These are phyloP conservation scores for Aphrocallistes beatrix DNA, from an alignment of 37 sponge, comb jelly and placozoan genomes.

Conservation along the genomic window DNA sequence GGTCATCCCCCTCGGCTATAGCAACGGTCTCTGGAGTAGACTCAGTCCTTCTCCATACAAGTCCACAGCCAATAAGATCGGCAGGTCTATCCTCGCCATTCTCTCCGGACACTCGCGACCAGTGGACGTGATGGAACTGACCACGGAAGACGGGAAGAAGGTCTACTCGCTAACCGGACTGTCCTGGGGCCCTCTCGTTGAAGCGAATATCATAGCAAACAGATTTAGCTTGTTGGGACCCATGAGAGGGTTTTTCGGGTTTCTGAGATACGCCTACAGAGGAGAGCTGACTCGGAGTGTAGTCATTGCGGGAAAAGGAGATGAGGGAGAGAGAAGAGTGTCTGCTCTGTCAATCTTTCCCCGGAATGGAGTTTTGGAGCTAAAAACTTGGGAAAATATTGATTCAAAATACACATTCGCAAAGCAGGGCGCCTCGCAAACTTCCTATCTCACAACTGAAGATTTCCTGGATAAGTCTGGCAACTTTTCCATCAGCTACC, in stretches of 20 bases:
- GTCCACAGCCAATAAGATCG: background rate
- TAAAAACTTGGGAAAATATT: background rate
- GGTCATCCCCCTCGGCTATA: background rate
- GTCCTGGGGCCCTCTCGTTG: background rate
- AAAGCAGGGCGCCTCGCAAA: background rate
- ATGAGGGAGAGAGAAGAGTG: background rate
- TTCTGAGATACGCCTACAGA: background rate
- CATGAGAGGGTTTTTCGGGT: background rate
- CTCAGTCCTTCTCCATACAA: background rate
- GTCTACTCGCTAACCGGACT: background rate
- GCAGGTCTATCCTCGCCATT: background rate
- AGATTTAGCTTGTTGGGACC: background rate
- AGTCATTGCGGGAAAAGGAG: background rate
- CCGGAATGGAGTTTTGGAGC: background rate
- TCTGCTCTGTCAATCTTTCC: background rate
- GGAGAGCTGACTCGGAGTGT: background rate
- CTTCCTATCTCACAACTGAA: background rate
- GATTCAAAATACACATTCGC: background rate
- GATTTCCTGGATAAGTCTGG: background rate
- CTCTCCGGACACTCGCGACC: background rate
- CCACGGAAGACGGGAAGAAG: background rate
- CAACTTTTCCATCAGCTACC: background rate
- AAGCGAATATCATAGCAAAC: background rate
- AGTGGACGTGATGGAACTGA: background rate
- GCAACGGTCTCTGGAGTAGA: background rate